Evolutionary conservation across 2,113 vertebrate species (phyloP).

Genomic region (Tragelaphus imberbis): DNA sequence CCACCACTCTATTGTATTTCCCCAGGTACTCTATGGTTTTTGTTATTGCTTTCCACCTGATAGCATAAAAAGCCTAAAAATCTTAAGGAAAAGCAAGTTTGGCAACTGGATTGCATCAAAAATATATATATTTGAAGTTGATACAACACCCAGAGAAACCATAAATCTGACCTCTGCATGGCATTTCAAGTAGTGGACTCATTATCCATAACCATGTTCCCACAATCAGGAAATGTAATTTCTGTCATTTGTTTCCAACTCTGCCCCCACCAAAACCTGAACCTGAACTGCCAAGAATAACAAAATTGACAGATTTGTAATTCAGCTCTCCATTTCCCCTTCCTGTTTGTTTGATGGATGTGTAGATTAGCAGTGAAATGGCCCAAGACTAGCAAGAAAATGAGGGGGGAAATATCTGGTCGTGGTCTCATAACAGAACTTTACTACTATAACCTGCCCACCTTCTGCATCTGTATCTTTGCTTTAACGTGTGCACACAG

Average conservation of each 20-base stretch:
- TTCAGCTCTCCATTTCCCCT: slow-evolving; percentile 47
- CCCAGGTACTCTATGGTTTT: background rate
- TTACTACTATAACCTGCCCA: background rate
- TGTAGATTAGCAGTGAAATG: slow-evolving; percentile 71
- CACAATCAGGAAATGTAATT: slow-evolving; percentile 53
- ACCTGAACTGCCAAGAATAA: slow-evolving; percentile 58
- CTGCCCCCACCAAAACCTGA: slow-evolving; percentile 38
- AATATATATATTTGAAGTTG: background rate
- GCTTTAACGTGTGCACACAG: background rate
- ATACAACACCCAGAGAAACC: background rate
- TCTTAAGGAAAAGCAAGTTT: slow-evolving; percentile 34
- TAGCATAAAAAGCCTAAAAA: background rate
- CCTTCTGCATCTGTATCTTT: background rate
- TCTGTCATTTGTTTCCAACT: slow-evolving; percentile 59
- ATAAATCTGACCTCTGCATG: background rate
- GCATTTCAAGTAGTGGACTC: slow-evolving; percentile 12
- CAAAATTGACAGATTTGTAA: slow-evolving; percentile 67
- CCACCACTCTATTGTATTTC: background rate
- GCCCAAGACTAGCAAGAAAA: slow-evolving; percentile 68
- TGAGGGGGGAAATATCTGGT: slow-evolving; percentile 22
- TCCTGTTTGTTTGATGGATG: slow-evolving; percentile 65
- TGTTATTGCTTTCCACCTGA: background rate
- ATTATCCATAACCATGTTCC: slow-evolving; percentile 32
- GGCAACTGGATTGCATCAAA: background rate
- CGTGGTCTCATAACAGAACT: background rate